phyloP scores from a whole-genome alignment of 2,888 invertebrate genomes.

The Chelonus formosanus region DNA sequence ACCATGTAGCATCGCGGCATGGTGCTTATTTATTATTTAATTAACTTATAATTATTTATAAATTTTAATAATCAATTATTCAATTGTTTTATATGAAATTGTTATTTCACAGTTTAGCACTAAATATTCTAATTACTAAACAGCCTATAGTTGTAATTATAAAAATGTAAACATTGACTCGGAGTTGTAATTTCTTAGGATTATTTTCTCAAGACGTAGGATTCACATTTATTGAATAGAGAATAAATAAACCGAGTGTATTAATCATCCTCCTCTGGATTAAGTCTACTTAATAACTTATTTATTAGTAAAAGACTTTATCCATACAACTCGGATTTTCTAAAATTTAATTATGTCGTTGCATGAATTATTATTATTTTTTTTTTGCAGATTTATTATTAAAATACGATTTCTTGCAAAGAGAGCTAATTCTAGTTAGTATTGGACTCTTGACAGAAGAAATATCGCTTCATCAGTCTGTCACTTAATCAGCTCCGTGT shows the following conservation, averaged over 20 bases:
- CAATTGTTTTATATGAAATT: background rate
- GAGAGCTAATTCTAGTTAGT: conserved; percentile 33
- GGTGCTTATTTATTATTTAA: conserved; percentile 52
- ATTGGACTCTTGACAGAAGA: conserved; percentile 36
- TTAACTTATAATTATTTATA: background rate
- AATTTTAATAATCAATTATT: too few relatives aligned
- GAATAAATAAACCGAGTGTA: background rate
- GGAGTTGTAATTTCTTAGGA: background rate
- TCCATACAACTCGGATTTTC: background rate
- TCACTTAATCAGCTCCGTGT: conserved; percentile 6
- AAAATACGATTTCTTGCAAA: conserved; percentile 41
- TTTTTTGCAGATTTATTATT: conserved; percentile 34
- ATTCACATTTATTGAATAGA: background rate
- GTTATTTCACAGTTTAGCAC: background rate
- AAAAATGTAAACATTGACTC: conserved; percentile 41
- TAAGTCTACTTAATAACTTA: too few relatives aligned
- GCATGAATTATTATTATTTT: conserved; percentile 28
- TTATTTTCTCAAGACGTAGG: background rate
- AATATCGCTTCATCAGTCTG: conserved; percentile 15
- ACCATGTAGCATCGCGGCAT: conserved; percentile 84
- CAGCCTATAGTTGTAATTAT: conserved; percentile 20
- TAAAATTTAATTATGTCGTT: conserved; percentile 38
- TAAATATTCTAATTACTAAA: background rate
- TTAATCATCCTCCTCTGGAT: background rate
- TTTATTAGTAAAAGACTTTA: background rate